These are phyloP conservation scores for Lineus longissimus DNA, from an alignment of 1,140 invertebrate genomes.

Conservation along the genomic window DNA sequence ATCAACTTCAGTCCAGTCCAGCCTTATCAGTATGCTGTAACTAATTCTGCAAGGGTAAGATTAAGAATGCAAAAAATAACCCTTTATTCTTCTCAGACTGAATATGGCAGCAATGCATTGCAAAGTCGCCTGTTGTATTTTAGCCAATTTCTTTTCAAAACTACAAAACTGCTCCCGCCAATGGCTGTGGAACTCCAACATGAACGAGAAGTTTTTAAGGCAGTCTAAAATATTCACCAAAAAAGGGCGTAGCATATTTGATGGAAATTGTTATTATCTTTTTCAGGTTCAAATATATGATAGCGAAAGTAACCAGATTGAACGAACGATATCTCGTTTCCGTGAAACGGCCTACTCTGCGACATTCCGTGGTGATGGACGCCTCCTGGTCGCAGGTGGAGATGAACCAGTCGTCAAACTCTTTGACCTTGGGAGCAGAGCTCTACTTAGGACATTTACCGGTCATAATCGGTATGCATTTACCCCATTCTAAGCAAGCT, in stretches of 20 bases:
- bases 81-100: slow-evolving; percentile 1
- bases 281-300: slow-evolving; percentile 78
- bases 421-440: slow-evolving; percentile 74
- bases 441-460: slow-evolving; percentile 68
- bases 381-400: slow-evolving; percentile 76
- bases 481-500: neutral
- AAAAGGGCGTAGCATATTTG: slow-evolving; percentile 4
- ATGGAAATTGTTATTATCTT: neutral
- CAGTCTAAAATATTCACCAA: too few species aligned
- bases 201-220: too few species aligned
- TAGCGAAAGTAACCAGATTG: slow-evolving; percentile 76
- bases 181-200: too few species aligned
- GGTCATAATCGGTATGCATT: slow-evolving; percentile 63
- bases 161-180: too few species aligned
- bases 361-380: slow-evolving; percentile 77
- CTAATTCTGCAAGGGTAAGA: slow-evolving; percentile 78
- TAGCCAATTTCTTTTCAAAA: too few species aligned
- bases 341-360: slow-evolving; percentile 81
- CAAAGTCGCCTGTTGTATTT: too few species aligned
- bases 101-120: too few species aligned
- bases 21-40: slow-evolving; percentile 84
- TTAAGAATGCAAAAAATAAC: neutral
- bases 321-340: slow-evolving; percentile 82
- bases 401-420: slow-evolving; percentile 82
- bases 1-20: slow-evolving; percentile 84